Conservation (phyloP, 2,797 vertebrate genomes). For the Typhlichthys subterraneus region DNA sequence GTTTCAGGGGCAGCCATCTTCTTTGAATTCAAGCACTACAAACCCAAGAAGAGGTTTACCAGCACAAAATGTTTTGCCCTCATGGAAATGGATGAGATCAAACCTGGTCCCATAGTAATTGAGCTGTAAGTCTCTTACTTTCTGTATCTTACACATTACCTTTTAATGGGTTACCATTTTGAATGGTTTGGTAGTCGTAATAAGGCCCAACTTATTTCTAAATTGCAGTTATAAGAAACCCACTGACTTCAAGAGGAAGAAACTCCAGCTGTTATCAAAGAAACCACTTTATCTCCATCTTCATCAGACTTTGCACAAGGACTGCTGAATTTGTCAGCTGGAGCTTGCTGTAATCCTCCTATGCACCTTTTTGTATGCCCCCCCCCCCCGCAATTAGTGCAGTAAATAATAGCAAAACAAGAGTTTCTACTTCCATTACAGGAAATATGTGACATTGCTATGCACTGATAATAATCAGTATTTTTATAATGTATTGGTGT, state of each 20-base stretch:
- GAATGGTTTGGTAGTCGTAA: too few species aligned
- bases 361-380: conserved; percentile 6
- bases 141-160: neutral
- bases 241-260: conserved; percentile 98
- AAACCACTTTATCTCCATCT: conserved; percentile 99
- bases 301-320: conserved; percentile 95
- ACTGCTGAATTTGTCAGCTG: conserved; percentile 70
- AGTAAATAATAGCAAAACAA: conserved; percentile 58
- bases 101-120: conserved; percentile 92
- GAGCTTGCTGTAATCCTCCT: neutral
- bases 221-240: conserved; percentile 95
- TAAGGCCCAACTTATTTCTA: neutral
- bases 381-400: conserved; percentile 26
- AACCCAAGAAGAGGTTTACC: conserved; percentile 97
- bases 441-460: conserved; percentile 12
- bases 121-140: conserved; percentile 87
- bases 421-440: neutral
- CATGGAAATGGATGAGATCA: conserved; percentile 99
- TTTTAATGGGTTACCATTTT: neutral
- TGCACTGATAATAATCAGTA: too few species aligned
- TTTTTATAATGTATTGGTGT: too few species aligned
- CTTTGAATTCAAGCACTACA: conserved; percentile 99
- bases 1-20: conserved; percentile 94
- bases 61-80: conserved; percentile 99
- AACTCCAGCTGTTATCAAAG: conserved; percentile 95